Evolutionary conservation across 2,113 vertebrate genomes (phyloP).

Genomic region (Chroicocephalus ridibundus): DNA sequence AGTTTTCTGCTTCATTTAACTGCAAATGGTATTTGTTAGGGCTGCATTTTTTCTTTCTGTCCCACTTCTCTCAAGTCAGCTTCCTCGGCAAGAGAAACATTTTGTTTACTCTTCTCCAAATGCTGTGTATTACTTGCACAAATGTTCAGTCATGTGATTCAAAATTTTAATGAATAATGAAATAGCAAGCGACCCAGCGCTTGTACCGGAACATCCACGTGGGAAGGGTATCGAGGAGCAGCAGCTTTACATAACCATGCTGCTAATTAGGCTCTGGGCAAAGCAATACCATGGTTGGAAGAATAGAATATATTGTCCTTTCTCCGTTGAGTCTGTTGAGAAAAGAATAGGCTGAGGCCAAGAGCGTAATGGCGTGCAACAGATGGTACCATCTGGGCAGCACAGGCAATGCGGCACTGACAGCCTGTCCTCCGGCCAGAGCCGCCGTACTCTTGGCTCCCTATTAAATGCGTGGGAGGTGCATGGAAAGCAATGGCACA

Average conservation of each 20-base stretch:
- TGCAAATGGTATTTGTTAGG: background rate
- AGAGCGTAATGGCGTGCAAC: background rate
- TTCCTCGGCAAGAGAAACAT: background rate
- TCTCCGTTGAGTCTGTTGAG: background rate
- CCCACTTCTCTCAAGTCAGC: background rate
- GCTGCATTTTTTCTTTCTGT: background rate
- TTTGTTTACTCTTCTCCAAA: background rate
- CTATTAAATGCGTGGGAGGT: background rate
- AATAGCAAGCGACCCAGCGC: background rate
- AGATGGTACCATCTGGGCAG: background rate
- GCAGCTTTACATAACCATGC: background rate
- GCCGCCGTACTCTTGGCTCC: background rate
- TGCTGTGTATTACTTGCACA: background rate
- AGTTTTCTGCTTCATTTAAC: background rate
- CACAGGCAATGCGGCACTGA: accelerated
- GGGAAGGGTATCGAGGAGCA: background rate
- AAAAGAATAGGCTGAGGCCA: background rate
- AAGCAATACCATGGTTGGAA: background rate
- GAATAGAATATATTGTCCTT: background rate
- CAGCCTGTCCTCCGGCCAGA: background rate
- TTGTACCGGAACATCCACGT: background rate
- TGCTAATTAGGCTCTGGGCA: background rate
- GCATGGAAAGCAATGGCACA: background rate
- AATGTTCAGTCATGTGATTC: background rate
- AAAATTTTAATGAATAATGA: background rate